These are phyloP conservation scores for Phenganax stokvisi DNA, from an alignment of 92 coral and sea anemone genomes.

Conservation along the genomic window DNA sequence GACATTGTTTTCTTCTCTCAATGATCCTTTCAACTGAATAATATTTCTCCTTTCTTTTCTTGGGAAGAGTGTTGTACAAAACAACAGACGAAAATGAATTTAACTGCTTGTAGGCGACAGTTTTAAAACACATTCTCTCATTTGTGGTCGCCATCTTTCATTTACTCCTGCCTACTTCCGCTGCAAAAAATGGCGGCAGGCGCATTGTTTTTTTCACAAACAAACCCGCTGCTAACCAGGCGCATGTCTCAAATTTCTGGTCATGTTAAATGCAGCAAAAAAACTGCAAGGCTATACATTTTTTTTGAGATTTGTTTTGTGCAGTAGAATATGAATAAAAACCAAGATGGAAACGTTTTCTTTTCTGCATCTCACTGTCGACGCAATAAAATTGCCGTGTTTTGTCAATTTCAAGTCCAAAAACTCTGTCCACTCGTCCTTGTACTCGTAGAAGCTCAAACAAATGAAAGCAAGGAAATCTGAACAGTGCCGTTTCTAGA, in stretches of 20 bases:
- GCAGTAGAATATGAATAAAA: no score
- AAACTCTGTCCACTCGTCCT: no score
- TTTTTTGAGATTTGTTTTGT: no score
- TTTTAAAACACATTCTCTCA: not conserved
- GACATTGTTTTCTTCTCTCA: conserved; percentile 2
- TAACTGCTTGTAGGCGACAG: conserved; percentile 14
- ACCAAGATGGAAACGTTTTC: no score
- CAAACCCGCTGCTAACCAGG: conserved; percentile 6
- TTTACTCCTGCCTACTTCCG: not conserved
- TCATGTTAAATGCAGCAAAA: not conserved
- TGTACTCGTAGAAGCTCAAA: no score
- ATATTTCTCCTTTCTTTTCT: not conserved
- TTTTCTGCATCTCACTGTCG: no score
- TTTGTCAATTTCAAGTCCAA: no score
- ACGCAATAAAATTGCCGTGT: no score
- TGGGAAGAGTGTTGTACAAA: conserved; percentile 1
- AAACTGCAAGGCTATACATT: no score
- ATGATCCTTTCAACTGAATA: conserved; percentile 9
- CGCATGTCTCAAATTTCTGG: conserved; percentile 28
- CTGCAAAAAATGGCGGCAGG: not conserved
- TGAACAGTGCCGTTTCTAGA: no score
- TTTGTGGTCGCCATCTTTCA: not conserved
- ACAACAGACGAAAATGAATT: conserved; percentile 6
- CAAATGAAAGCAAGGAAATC: no score
- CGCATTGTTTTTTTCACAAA: conserved; percentile 8